phyloP scores from a whole-genome alignment of 1,140 invertebrate genomes.

The Eubasilissa regina region DNA sequence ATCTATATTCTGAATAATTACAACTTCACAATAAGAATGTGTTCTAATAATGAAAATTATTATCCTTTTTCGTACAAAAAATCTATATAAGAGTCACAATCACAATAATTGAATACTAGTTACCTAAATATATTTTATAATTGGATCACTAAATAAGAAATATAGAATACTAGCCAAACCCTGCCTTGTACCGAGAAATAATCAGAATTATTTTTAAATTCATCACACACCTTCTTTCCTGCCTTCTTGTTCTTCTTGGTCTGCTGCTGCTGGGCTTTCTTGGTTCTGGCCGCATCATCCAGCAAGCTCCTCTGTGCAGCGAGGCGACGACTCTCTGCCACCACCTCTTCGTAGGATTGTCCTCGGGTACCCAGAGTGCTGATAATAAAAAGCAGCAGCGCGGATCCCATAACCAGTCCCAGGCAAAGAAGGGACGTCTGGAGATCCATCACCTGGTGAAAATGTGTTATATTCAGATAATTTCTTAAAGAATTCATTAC shows the following conservation, averaged over 20 bases:
- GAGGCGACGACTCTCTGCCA: slow-evolving; percentile 50
- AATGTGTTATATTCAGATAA: background rate
- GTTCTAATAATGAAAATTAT: too few species aligned
- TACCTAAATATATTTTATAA: too few species aligned
- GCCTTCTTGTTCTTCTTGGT: slow-evolving; percentile 59
- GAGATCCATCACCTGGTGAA: slow-evolving; percentile 54
- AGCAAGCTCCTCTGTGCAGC: slow-evolving; percentile 50
- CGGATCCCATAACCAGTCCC: slow-evolving; percentile 49
- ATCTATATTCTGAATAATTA: too few species aligned
- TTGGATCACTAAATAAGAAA: too few species aligned
- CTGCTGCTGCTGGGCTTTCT: slow-evolving; percentile 53
- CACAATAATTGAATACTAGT: too few species aligned
- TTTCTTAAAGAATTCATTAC: too few species aligned
- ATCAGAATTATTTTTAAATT: too few species aligned
- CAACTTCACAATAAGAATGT: too few species aligned
- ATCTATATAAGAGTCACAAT: too few species aligned
- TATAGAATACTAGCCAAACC: too few species aligned
- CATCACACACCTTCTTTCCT: slow-evolving; percentile 51
- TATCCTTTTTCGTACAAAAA: too few species aligned
- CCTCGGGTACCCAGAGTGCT: slow-evolving; percentile 45
- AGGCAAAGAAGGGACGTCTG: slow-evolving; percentile 51
- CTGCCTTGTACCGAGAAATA: too few species aligned
- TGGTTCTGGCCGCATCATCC: slow-evolving; percentile 46
- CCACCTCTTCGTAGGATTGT: slow-evolving; percentile 56
- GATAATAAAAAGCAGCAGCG: slow-evolving; percentile 47